Evolutionary conservation across 2,888 invertebrate genomes (phyloP).

Genomic region (Trissolcus brochymenae): DNA sequence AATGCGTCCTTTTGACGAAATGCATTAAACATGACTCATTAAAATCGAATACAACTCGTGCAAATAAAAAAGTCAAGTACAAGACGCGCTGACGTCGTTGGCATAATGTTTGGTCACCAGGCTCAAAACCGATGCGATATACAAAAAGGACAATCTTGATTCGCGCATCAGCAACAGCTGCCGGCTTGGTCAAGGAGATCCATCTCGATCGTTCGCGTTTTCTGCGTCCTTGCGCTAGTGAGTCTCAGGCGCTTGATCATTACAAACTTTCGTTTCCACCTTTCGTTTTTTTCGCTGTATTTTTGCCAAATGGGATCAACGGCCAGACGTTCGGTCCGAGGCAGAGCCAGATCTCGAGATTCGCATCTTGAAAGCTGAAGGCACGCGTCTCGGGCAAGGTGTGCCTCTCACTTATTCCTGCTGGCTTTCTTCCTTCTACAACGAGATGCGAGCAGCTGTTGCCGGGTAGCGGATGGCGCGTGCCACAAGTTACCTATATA

Average conservation of each 20-base stretch:
- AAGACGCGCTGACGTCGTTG: too few species aligned
- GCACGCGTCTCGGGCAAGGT: constrained; percentile 69
- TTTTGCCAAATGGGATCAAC: constrained; percentile 62
- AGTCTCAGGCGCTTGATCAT: constrained; percentile 35
- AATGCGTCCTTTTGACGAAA: too few species aligned
- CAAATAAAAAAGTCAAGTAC: too few species aligned
- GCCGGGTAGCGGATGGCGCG: constrained; percentile 72
- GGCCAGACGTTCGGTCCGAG: constrained; percentile 59
- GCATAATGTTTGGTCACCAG: not conserved
- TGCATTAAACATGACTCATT: too few species aligned
- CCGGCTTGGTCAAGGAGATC: constrained; percentile 13
- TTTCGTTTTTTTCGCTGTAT: constrained; percentile 57
- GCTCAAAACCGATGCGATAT: constrained; percentile 9
- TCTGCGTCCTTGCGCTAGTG: constrained; percentile 30
- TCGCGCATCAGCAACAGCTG: constrained; percentile 32
- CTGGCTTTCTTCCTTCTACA: constrained; percentile 63
- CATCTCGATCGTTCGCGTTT: constrained; percentile 47
- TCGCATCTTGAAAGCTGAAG: constrained; percentile 69
- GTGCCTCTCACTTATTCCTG: constrained; percentile 65
- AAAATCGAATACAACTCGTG: too few species aligned
- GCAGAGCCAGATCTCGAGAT: constrained; percentile 65
- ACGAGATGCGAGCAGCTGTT: constrained; percentile 72
- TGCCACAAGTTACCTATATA: constrained; percentile 75
- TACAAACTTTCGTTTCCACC: constrained; percentile 52
- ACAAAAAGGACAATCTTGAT: constrained; percentile 33